phyloP scores from a whole-genome alignment of 1,140 invertebrate species.

The Caenorhabditis brenneri region DNA sequence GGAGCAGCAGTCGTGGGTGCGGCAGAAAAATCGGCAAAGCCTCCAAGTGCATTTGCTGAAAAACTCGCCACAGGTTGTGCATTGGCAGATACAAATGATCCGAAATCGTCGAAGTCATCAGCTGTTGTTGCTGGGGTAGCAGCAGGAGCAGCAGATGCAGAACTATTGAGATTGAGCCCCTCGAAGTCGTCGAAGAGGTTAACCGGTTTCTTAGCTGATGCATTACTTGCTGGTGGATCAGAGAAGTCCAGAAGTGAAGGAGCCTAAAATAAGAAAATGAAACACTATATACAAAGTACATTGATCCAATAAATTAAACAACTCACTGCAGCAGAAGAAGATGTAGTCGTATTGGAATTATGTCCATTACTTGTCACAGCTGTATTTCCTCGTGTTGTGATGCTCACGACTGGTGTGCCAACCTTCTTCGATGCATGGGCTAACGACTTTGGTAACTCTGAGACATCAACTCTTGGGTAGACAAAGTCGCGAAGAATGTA shows the following conservation, averaged over 20 bases:
- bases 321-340: neutral
- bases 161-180: neutral
- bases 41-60: neutral
- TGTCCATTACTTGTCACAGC: neutral
- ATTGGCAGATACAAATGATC: neutral
- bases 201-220: neutral
- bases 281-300: neutral
- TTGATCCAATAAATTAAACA: neutral
- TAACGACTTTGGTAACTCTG: slow-evolving; percentile 39
- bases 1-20: neutral
- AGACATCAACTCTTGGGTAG: slow-evolving; percentile 50
- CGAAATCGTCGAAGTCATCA: slow-evolving; percentile 49
- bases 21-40: slow-evolving; percentile 9
- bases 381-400: neutral
- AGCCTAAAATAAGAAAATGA: neutral
- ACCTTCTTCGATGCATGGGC: neutral
- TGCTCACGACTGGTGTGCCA: neutral
- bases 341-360: neutral
- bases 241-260: slow-evolving; percentile 12
- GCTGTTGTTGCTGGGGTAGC: neutral
- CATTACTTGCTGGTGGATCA: neutral
- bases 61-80: neutral
- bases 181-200: neutral
- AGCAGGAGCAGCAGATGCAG: neutral
- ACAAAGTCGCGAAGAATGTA: slow-evolving; percentile 53